Percentiles rank a stretch among this genome's conserved stretches.
These are phyloP conservation scores for Malthinus seriepunctatus DNA, from an alignment of 2,888 invertebrate genomes.

Conservation along the genomic window DNA sequence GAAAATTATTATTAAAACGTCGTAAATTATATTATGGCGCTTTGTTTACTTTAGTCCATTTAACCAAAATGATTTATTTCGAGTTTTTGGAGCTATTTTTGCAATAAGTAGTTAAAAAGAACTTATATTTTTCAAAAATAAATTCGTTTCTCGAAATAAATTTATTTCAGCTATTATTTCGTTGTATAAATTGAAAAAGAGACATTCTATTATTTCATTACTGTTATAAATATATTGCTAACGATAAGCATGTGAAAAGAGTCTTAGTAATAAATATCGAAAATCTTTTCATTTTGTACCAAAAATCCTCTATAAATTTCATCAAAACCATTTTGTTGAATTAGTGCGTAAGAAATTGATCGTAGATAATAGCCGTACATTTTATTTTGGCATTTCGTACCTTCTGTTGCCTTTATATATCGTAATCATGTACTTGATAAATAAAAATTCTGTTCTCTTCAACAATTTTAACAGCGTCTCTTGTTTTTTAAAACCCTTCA, in stretches of 20 bases:
- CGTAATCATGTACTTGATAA: conserved; percentile 4
- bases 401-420: conserved; percentile 29
- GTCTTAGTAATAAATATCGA: conserved; percentile 21
- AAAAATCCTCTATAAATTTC: conserved; percentile 32
- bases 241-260: conserved; percentile 14
- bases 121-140: not conserved
- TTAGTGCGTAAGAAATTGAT: conserved; percentile 34
- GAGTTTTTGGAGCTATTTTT: not conserved
- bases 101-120: not conserved
- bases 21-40: conserved; percentile 34
- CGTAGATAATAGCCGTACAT: conserved; percentile 34
- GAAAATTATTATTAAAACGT: conserved; percentile 33
- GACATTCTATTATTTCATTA: conserved; percentile 5
- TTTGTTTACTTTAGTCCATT: too few species aligned
- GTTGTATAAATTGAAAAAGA: conserved; percentile 3
- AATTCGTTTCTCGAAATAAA: not conserved
- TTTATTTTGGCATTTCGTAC: conserved; percentile 20
- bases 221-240: conserved; percentile 2
- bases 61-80: too few species aligned
- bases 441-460: too few species aligned
- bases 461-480: too few species aligned
- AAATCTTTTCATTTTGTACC: conserved; percentile 27
- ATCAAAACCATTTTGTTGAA: conserved; percentile 29
- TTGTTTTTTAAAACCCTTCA: too few species aligned
- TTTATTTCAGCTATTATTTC: not conserved